Percentiles rank a stretch among this genome's conserved stretches.
Conservation (phyloP, 2,113 vertebrate species). For the Charadrius vociferus region DNA sequence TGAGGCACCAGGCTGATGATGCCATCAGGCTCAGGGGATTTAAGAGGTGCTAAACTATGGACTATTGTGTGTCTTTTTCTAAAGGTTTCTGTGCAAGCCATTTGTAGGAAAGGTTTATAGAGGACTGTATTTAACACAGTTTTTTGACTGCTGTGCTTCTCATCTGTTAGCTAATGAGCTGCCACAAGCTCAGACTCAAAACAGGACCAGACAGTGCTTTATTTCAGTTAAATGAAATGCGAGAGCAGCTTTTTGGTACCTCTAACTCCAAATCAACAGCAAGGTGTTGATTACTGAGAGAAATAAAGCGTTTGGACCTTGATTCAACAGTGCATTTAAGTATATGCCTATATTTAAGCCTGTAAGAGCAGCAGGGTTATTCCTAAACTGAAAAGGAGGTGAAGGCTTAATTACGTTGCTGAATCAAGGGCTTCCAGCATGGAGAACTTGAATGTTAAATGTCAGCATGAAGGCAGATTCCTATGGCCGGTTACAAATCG, state of each 20-base stretch:
- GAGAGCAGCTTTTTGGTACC: background rate
- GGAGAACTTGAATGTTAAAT: background rate
- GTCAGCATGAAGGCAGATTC: constrained; percentile 40
- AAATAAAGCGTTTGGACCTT: background rate
- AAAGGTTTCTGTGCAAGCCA: background rate
- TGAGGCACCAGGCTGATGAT: background rate
- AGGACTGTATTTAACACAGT: background rate
- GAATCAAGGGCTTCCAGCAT: background rate
- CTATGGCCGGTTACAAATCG: constrained; percentile 17
- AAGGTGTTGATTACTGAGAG: background rate
- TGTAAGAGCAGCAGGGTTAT: background rate
- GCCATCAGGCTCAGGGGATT: background rate
- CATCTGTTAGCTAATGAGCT: background rate
- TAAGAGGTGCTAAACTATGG: background rate
- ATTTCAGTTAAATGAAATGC: background rate
- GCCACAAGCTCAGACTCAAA: background rate
- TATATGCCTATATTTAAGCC: background rate
- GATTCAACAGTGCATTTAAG: background rate
- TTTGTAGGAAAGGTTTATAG: background rate
- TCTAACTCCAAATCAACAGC: background rate
- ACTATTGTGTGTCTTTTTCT: background rate
- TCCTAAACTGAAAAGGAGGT: background rate
- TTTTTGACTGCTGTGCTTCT: background rate
- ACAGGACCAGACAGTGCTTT: background rate
- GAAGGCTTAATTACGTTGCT: background rate